Evolutionary conservation across 2,797 vertebrate species (phyloP), one percentile per base, ranked within the genome.

Genomic region (Synanceia verrucosa): DNA sequence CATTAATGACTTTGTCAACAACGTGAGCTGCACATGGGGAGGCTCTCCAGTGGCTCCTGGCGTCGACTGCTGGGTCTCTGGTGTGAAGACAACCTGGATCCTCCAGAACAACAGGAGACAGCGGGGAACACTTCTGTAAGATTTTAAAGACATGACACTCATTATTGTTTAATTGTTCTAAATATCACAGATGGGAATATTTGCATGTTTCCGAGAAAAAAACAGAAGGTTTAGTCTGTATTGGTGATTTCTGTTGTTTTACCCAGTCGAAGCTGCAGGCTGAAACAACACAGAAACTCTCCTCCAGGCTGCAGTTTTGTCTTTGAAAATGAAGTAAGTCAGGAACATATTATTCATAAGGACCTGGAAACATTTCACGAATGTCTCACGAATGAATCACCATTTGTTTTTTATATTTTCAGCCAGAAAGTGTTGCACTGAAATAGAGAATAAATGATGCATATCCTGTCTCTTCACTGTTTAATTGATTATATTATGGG

Each of bases 1-100:
- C 51, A 73, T 92, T 4, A 94, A 88, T 10, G 90, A 95, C 81
- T 86, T 78, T 12, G 23, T 92, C 51, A 85, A 28, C 4, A 92
- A 73, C 1, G 62, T 94, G 70, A 91, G 68, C 59, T 95, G 94
- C 24, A 72, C 60, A 0, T 93, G 92, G 92, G 65, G 36, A 67
- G 13, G 67, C 58, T 31, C 74, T 7, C 8, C n/a, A 0, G 0
- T 9, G 29, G 69, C 41, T 36, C 41, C 67, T 3, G 52, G 21
- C 1, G 63, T 13, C 2, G 56, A 70, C 68, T 94, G 93, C 36
- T 58, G 11, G 34, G 73, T 94, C 53, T 2, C 1, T 1, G 82
- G 74, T 1, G 5, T 1, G 2, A 83, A 36, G 67, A n/a, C 0
- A 3, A 8, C 1, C 19, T 26, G 29, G 55, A 14, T 1, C 5